These are phyloP conservation scores for Hydra vulgaris DNA, from an alignment of 30 jellyfish, hydroid and myxozoan species.

Conservation along the genomic window DNA sequence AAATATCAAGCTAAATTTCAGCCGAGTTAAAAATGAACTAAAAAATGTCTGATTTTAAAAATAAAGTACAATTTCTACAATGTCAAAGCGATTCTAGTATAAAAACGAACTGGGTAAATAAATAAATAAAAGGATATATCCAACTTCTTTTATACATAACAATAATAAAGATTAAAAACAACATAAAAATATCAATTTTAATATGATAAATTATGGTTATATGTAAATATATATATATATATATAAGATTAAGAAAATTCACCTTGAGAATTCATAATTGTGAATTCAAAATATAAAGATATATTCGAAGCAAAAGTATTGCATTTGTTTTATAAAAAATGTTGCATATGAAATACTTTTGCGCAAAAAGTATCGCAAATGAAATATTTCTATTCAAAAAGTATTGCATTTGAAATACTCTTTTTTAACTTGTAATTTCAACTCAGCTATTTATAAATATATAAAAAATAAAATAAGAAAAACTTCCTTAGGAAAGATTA, in stretches of 20 bases:
- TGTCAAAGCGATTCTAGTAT: constrained; percentile 10
- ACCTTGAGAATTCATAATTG: neutral
- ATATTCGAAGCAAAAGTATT: neutral
- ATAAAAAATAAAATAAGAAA: too few relatives aligned
- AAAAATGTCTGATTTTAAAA: neutral
- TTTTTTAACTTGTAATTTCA: neutral
- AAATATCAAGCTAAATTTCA: neutral
- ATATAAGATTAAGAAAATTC: neutral
- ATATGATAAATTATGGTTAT: neutral
- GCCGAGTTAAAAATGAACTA: neutral
- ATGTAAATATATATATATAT: too few relatives aligned
- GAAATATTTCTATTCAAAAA: too few relatives aligned
- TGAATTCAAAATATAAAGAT: neutral
- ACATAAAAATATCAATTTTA: neutral
- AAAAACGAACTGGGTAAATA: constrained; percentile 13
- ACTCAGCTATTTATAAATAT: neutral
- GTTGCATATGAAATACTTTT: too few relatives aligned
- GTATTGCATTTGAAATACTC: too few relatives aligned
- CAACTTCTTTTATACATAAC: constrained; percentile 18
- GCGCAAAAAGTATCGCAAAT: too few relatives aligned
- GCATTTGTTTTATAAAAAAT: too few relatives aligned
- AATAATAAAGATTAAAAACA: constrained; percentile 8
- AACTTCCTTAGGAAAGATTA: neutral
- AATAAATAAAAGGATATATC: constrained; percentile 21
- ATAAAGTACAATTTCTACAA: neutral